Evolutionary conservation across 2,888 invertebrate species (phyloP), one percentile per base, ranked within the genome.

Genomic region (Atrina japonica): DNA sequence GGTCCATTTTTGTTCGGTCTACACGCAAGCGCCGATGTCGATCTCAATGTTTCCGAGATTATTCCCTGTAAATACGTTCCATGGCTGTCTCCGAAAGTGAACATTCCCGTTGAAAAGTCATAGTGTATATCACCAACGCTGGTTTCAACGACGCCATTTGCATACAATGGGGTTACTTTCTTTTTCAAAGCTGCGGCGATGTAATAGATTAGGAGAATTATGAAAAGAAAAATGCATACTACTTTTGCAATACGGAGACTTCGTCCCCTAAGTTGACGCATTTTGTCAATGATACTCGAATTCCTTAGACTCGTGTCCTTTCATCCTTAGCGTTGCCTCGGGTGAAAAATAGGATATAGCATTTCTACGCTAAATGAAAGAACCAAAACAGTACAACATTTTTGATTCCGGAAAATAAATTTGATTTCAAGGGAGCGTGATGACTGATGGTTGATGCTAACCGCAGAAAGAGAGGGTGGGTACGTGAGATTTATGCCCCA

Each of bases 31-130:
- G 71, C 64, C 21, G 67, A 66, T 7, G 71, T 67, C 16, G 63
- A 72, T 23, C 71, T 63, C 30, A 72, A 41, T 35, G 71, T 67
- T 47, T 72, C 71, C 45, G 71, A 72, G 0, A 72, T 47, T 21
- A 72, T 47, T 7, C 71, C 71, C 25, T 72, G 66, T 6, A 72
- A n/a, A 50, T 72, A 72, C 3, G 41, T 52, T 9, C 64, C 59
- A 23, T 18, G 25, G n/a, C 61, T 59, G 18, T 70, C 64, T 18
- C 63, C 73, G 7, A 77, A 73, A 41, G 77, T 74, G 59, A 74
- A 78, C 25, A 82, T 64, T 25, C 81, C 80, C 16, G 80, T 82
- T n/a, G 75, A 75, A 47, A 82, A 82, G 50, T 82, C 81, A 77
- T 77, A 78, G 9, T 76, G 73, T 21, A 82, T 70, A 23, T 78